Percentiles rank a stretch among this genome's conserved stretches.
phyloP scores from a whole-genome alignment of 2,113 vertebrate genomes.

The Sardina pilchardus region DNA sequence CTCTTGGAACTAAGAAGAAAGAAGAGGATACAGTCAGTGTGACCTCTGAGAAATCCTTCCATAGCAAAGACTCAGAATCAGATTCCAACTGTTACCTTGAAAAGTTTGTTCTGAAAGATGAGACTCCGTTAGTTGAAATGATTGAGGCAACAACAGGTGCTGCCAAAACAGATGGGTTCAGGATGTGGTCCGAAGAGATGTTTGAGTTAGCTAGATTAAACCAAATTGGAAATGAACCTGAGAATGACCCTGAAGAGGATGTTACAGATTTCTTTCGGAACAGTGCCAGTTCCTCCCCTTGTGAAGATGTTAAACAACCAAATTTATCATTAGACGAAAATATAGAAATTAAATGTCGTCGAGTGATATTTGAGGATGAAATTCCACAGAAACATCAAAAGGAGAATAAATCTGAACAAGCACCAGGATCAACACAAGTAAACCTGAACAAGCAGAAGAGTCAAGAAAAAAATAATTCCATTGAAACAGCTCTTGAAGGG shows the following conservation, averaged over 20 bases:
- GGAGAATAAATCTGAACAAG: not conserved
- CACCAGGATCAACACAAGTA: not conserved
- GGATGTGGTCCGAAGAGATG: conserved; percentile 50
- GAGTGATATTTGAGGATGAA: conserved; percentile 39
- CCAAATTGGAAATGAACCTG: conserved; percentile 32
- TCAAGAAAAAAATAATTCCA: not conserved
- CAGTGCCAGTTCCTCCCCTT: conserved; percentile 67
- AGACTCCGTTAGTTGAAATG: conserved; percentile 66
- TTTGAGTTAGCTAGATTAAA: conserved; percentile 47
- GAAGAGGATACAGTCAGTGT: conserved; percentile 80
- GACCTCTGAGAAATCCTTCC: conserved; percentile 82
- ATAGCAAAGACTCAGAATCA: conserved; percentile 80
- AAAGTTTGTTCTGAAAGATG: conserved; percentile 88
- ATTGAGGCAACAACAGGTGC: conserved; percentile 43
- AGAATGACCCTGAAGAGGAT: conserved; percentile 53
- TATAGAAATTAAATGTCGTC: conserved; percentile 7
- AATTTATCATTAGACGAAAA: conserved; percentile 39
- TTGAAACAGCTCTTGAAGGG: not conserved
- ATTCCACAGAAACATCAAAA: not conserved
- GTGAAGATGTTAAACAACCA: conserved; percentile 49
- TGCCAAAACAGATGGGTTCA: conserved; percentile 42
- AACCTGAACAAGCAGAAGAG: not conserved
- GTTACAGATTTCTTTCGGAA: conserved; percentile 69
- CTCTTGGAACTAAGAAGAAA: conserved; percentile 72
- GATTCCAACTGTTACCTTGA: conserved; percentile 86